Conservation (phyloP, 2,113 vertebrate genomes). For the Tyto alba region DNA sequence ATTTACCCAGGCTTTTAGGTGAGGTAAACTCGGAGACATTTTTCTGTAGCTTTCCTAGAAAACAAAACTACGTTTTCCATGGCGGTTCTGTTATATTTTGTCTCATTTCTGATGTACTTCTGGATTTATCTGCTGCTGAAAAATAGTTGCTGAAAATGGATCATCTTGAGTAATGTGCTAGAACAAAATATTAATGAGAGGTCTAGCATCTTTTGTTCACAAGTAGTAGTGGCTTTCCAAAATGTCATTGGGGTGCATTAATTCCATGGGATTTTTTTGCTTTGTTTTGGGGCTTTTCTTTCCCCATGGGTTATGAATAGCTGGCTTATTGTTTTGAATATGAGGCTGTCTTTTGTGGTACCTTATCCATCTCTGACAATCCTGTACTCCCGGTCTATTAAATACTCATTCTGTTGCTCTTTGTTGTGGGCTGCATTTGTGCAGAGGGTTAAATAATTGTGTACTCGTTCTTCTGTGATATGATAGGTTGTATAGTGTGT, state of each 20-base stretch:
- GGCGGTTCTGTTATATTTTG: background rate
- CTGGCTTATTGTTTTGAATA: slow-evolving; percentile 18
- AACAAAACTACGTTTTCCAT: background rate
- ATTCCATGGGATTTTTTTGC: background rate
- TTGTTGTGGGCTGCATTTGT: slow-evolving; percentile 52
- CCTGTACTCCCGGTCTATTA: background rate
- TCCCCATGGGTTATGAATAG: background rate
- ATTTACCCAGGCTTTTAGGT: background rate
- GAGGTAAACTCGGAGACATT: background rate
- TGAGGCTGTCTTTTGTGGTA: background rate
- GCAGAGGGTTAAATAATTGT: background rate
- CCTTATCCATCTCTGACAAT: background rate
- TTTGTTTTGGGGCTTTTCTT: background rate
- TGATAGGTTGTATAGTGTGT: background rate
- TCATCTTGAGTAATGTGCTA: background rate
- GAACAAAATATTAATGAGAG: background rate
- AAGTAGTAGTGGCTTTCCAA: background rate
- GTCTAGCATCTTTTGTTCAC: background rate
- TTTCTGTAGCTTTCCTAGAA: background rate
- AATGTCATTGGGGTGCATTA: background rate
- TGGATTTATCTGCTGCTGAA: background rate
- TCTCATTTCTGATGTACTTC: background rate
- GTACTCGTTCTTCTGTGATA: background rate
- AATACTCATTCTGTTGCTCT: slow-evolving; percentile 6
- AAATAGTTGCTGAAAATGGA: background rate